phyloP scores from a whole-genome alignment of 1,140 invertebrate genomes.

The Drosophila athabasca region DNA sequence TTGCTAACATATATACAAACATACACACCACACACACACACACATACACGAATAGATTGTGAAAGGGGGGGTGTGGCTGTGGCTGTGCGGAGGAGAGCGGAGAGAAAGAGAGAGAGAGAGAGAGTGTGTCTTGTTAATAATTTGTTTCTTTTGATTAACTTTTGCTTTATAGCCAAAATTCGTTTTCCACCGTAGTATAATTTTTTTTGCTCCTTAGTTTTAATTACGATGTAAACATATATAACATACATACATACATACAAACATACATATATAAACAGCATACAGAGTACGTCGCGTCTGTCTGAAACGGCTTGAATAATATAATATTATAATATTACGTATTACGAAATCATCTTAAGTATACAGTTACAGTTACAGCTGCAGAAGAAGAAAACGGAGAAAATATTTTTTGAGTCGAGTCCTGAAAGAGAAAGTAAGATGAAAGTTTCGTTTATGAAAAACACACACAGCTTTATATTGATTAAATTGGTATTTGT shows the following conservation, averaged over 20 bases:
- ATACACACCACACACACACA: constrained; percentile 35
- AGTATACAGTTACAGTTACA: constrained; percentile 9
- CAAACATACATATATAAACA: no score
- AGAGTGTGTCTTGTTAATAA: constrained; percentile 51
- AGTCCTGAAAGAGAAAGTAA: constrained; percentile 24
- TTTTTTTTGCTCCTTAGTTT: constrained; percentile 72
- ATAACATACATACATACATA: no score
- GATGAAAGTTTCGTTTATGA: constrained; percentile 32
- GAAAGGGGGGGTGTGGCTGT: constrained; percentile 32
- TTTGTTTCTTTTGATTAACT: constrained; percentile 59
- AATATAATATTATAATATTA: constrained; percentile 5
- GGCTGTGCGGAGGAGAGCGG: constrained; percentile 31
- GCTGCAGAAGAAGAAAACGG: neutral
- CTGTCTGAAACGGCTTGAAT: no score
- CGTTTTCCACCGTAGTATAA: constrained; percentile 76
- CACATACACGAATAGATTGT: constrained; percentile 11
- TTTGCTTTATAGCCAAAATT: constrained; percentile 80
- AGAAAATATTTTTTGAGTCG: constrained; percentile 17
- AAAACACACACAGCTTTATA: constrained; percentile 75
- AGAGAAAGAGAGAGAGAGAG: no score
- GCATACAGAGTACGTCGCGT: no score
- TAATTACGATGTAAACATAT: constrained; percentile 42
- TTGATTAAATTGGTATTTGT: constrained; percentile 71
- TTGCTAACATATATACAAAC: constrained; percentile 50
- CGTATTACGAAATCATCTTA: constrained; percentile 25